Evolutionary conservation across 2,113 vertebrate genomes (phyloP).

Genomic region (Vireo altiloquus): DNA sequence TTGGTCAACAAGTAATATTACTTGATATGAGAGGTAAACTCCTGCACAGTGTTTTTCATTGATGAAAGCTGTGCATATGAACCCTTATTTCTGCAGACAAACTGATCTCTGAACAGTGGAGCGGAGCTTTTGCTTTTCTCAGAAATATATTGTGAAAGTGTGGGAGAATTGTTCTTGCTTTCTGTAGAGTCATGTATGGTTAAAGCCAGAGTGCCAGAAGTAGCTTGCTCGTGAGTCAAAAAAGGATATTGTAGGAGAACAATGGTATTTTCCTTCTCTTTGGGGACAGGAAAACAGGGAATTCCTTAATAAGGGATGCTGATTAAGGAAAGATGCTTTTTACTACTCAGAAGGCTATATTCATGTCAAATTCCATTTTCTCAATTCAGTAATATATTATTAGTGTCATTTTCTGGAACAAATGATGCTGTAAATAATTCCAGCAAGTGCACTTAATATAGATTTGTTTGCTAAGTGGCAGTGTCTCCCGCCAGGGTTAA

Average conservation of each 20-base stretch:
- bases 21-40: not conserved
- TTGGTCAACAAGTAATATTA: not conserved
- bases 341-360: constrained; percentile 9
- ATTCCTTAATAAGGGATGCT: not conserved
- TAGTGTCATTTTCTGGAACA: constrained; percentile 57
- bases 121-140: not conserved
- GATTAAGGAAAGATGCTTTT: not conserved
- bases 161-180: not conserved
- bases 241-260: not conserved
- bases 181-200: not conserved
- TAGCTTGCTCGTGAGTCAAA: not conserved
- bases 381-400: constrained; percentile 22
- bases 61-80: not conserved
- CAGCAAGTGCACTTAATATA: constrained; percentile 66
- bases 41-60: not conserved
- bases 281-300: not conserved
- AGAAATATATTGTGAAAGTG: not conserved
- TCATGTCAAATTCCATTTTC: constrained; percentile 28
- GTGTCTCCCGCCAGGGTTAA: constrained; percentile 8
- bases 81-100: not conserved
- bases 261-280: not conserved
- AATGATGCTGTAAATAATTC: constrained; percentile 62
- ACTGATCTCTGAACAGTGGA: not conserved
- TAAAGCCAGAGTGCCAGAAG: not conserved
- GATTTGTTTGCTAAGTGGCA: constrained; percentile 35